Evolutionary conservation across 2,888 invertebrate species (phyloP), one percentile per base, ranked within the genome.

Genomic region (Andrena haemorrhoa): DNA sequence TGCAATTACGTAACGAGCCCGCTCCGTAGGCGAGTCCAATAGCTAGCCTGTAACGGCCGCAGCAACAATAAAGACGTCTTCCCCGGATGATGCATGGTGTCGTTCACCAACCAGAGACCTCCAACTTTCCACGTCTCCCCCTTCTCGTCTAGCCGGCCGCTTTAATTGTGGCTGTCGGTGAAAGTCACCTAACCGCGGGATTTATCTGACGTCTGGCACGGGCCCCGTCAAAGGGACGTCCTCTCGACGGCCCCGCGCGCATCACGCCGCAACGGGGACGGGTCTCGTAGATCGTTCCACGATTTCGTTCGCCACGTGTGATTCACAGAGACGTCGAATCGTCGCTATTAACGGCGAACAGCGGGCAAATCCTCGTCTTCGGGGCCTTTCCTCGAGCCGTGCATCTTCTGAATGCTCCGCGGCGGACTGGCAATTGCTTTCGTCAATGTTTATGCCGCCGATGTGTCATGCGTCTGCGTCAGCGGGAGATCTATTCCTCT

Each of bases 1-100:
- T 89, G 86, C 86, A 82, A 85, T 89, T 89, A 88, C 84, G 83
- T 87, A 89, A 88, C 78, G 69, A 83, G 64, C 68, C 63, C 68
- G 74, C 73, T 79, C 75, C 77, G 83, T 82, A 86, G 84, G 86
- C 83, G 86, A 85, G 63, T 60, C 71, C 23, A 53, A 49, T 49
- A 41, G 69, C 64, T 66, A 83, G 79, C 75, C 64, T 63, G 68
- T 70, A 72, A 86, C 82, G 78, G 73, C 77, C 69, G 71, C 74
- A 60, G 64, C 74, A 71, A 88, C 83, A 83, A 88, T 88, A 88
- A 88, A 88, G 83, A 79, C 82, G 77, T 86, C 88, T 78, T 86
- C 82, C 63, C 72, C 66, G 53, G 68, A 61, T 80, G 83, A 83
- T 79, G 82, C 79, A 82, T 65, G 76, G 75, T 87, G 86, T 88